Evolutionary conservation across 1,140 invertebrate genomes (phyloP).

Genomic region (Calliphora vicina): DNA sequence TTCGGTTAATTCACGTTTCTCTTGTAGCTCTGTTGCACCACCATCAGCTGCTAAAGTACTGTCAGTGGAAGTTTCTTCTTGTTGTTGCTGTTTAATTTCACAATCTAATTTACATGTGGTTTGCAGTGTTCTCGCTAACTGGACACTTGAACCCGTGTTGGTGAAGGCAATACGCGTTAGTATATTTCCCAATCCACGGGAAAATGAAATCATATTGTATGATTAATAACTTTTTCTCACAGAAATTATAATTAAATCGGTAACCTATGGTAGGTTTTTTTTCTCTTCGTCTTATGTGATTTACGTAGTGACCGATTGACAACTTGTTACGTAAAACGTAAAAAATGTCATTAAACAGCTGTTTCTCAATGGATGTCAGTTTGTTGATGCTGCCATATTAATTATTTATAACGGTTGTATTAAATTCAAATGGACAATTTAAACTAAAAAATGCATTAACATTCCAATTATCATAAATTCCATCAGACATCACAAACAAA

Average conservation of each 20-base stretch:
- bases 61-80: neutral
- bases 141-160: neutral
- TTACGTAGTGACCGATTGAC: too few relatives aligned
- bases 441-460: too few relatives aligned
- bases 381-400: too few relatives aligned
- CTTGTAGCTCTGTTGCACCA: neutral
- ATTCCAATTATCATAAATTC: too few relatives aligned
- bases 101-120: neutral
- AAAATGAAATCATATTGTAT: constrained; percentile 23
- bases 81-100: constrained; percentile 7
- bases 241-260: neutral
- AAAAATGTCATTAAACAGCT: too few relatives aligned
- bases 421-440: too few relatives aligned
- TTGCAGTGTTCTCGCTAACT: neutral
- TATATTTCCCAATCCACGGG: constrained; percentile 17
- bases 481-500: too few relatives aligned
- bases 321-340: too few relatives aligned
- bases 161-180: constrained; percentile 17
- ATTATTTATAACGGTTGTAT: too few relatives aligned
- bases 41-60: neutral
- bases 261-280: neutral
- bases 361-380: too few relatives aligned
- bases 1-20: constrained; percentile 22
- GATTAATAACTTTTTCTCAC: constrained; percentile 5
- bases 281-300: neutral